phyloP scores from a whole-genome alignment of 2,113 vertebrate genomes.

The Eurystomus gularis region DNA sequence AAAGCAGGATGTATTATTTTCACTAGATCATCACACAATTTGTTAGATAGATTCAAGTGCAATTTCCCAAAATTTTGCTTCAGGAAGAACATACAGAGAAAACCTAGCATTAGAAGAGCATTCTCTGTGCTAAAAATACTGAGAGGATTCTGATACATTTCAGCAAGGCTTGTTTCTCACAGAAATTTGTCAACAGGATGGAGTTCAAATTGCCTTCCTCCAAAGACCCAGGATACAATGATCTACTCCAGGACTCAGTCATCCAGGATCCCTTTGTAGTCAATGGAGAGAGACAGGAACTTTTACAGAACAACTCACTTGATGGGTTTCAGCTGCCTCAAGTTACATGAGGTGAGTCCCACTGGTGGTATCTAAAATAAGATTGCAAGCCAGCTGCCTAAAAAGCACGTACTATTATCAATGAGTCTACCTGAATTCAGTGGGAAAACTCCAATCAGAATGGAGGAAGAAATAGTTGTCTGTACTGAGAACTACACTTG shows the following conservation, averaged over 20 bases:
- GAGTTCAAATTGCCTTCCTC: neutral
- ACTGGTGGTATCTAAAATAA: neutral
- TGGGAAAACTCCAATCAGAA: neutral
- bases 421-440: neutral
- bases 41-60: neutral
- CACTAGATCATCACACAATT: neutral
- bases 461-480: neutral
- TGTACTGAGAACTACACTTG: neutral
- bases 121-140: neutral
- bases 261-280: neutral
- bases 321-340: neutral
- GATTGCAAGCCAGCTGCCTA: neutral
- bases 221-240: neutral
- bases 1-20: neutral
- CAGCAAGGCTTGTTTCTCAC: neutral
- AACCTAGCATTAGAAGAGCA: neutral
- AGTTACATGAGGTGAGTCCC: neutral
- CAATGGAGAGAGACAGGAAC: neutral
- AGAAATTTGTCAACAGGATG: neutral
- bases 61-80: neutral
- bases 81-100: neutral
- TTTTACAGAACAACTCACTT: neutral
- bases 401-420: neutral
- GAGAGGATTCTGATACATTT: neutral
- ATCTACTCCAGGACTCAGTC: neutral